Evolutionary conservation across 2,113 vertebrate species (phyloP).

Genomic region (Zingel zingel): DNA sequence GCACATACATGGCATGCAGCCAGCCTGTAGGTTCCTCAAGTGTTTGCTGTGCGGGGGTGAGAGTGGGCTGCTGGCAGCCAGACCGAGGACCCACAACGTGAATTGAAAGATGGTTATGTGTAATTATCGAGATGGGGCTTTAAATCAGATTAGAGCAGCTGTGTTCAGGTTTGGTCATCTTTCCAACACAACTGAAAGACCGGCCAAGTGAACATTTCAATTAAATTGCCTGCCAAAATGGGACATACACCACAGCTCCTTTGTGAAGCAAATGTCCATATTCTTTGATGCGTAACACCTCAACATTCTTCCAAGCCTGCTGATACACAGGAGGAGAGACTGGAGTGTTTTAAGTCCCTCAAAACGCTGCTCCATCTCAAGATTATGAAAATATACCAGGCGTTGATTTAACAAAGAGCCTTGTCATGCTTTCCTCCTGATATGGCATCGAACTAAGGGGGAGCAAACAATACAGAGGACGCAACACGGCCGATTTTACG

Average conservation of each 20-base stretch:
- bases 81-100: constrained; percentile 8
- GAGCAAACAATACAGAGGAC: constrained; percentile 10
- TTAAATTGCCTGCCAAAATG: constrained; percentile 41
- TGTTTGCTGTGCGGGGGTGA: neutral
- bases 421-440: neutral
- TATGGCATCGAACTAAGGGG: neutral
- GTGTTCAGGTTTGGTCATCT: constrained; percentile 42
- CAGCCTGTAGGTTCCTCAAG: neutral
- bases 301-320: constrained; percentile 3
- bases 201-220: constrained; percentile 45
- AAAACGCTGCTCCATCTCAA: neutral
- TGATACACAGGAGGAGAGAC: neutral
- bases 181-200: constrained; percentile 39
- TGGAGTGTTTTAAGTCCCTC: constrained; percentile 4
- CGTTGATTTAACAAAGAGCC: neutral
- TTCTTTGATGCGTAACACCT: constrained; percentile 17
- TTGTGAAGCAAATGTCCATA: neutral
- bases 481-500: neutral
- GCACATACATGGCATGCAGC: constrained; percentile 32
- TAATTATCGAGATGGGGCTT: constrained; percentile 56
- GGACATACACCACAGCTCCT: constrained; percentile 12
- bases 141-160: constrained; percentile 48
- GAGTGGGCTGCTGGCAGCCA: constrained; percentile 25
- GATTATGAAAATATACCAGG: neutral
- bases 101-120: constrained; percentile 27